These are phyloP conservation scores for Mormoops blainvillei DNA, from an alignment of 2,113 vertebrate genomes.

Conservation along the genomic window DNA sequence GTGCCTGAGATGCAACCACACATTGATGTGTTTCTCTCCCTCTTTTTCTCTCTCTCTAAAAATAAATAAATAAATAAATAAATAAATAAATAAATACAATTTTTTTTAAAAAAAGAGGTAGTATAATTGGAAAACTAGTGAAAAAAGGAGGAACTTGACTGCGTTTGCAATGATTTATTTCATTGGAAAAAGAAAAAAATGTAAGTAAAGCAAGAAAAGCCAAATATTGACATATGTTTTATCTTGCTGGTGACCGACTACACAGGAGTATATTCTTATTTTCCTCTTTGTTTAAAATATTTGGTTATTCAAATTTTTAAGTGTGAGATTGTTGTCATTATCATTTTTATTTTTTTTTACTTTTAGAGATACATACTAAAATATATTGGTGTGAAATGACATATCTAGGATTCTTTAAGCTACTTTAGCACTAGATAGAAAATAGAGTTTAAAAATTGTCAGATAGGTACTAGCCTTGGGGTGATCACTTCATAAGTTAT, in stretches of 20 bases:
- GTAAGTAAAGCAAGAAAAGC: neutral
- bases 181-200: neutral
- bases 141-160: neutral
- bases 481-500: neutral
- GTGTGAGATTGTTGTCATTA: neutral
- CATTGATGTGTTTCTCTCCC: too few species aligned
- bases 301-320: neutral
- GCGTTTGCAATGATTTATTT: neutral
- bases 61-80: too few species aligned
- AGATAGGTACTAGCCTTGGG: neutral
- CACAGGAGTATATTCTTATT: neutral
- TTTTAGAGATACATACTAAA: constrained; percentile 14
- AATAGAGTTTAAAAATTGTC: neutral
- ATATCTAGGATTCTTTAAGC: neutral
- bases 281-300: constrained; percentile 9
- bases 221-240: neutral
- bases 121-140: neutral
- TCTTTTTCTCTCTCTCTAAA: too few species aligned
- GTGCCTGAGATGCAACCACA: too few species aligned
- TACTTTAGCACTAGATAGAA: neutral
- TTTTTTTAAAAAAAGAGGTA: too few species aligned
- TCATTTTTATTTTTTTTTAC: neutral
- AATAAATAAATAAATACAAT: too few species aligned
- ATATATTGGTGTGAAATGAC: neutral
- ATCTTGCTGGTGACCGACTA: neutral